Percentiles rank a stretch among this genome's conserved stretches.
Evolutionary conservation across 2,113 vertebrate genomes (phyloP).

Genomic region (Coryphaenoides rupestris): DNA sequence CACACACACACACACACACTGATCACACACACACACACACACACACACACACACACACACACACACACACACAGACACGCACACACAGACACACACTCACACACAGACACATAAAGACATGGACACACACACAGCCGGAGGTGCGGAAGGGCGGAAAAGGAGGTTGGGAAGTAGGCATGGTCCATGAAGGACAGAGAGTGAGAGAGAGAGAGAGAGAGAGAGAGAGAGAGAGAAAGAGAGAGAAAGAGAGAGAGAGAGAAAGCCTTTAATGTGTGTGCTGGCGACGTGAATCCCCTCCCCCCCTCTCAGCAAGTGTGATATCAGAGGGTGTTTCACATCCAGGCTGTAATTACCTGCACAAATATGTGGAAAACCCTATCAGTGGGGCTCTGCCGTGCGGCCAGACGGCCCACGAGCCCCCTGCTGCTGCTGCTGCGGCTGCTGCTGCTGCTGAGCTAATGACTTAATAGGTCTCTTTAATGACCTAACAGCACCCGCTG

Average conservation of each 20-base stretch:
- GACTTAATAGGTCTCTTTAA: slow-evolving; percentile 74
- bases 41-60: slow-evolving; percentile 15
- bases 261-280: slow-evolving; percentile 47
- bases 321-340: slow-evolving; percentile 58
- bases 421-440: slow-evolving; percentile 60
- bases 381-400: slow-evolving; percentile 48
- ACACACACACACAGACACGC: slow-evolving; percentile 5
- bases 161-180: slow-evolving; percentile 6
- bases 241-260: not conserved
- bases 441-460: slow-evolving; percentile 69
- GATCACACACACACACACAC: not conserved
- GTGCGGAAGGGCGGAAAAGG: slow-evolving; percentile 32
- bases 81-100: not conserved
- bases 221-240: no score
- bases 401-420: slow-evolving; percentile 39
- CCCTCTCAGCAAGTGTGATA: slow-evolving; percentile 48
- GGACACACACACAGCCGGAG: not conserved
- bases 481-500: slow-evolving; percentile 75
- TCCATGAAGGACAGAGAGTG: no score
- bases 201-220: not conserved
- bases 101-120: not conserved
- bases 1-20: not conserved
- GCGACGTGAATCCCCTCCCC: slow-evolving; percentile 41
- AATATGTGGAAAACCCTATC: slow-evolving; percentile 62
- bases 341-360: slow-evolving; percentile 59